Conservation (phyloP, 2,888 invertebrate species). For the Drosophila maculinotata region DNA sequence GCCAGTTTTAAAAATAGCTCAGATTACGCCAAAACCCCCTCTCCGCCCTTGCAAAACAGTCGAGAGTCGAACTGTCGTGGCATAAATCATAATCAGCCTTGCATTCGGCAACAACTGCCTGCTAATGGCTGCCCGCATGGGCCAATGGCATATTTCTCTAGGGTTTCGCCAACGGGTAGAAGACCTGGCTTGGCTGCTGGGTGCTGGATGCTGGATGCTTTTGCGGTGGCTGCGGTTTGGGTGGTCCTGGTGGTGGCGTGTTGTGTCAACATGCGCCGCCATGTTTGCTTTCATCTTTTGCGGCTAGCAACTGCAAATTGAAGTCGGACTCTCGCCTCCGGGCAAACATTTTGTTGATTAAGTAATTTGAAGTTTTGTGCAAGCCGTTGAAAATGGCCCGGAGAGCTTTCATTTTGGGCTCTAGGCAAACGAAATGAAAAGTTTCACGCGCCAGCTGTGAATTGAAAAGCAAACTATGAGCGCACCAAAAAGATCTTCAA, state of each 20-base stretch:
- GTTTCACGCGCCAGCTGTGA: constrained; percentile 58
- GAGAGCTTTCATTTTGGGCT: constrained; percentile 28
- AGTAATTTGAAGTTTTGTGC: constrained; percentile 69
- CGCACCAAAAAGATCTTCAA: background rate
- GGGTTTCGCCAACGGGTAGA: background rate
- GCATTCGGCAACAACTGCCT: constrained; percentile 52
- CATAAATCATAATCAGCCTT: constrained; percentile 64
- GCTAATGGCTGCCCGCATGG: constrained; percentile 60
- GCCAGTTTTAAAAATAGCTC: constrained; percentile 51
- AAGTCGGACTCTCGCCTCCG: constrained; percentile 27
- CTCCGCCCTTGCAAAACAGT: constrained; percentile 8
- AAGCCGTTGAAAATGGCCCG: constrained; percentile 53
- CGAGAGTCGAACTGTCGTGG: constrained; percentile 45
- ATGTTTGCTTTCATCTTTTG: constrained; percentile 65
- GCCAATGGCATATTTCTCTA: constrained; percentile 16
- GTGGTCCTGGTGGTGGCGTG: constrained; percentile 7
- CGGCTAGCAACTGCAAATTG: constrained; percentile 55
- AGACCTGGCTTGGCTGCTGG: background rate
- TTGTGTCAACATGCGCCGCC: constrained; percentile 49
- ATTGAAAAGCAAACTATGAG: constrained; percentile 58
- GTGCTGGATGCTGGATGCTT: background rate
- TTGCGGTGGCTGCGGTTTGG: background rate
- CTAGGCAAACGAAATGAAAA: constrained; percentile 50
- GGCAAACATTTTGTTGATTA: constrained; percentile 58
- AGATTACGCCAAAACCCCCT: constrained; percentile 33